Evolutionary conservation across 2,888 invertebrate species (phyloP), one percentile per base, ranked within the genome.

Genomic region (Glaucopsyche alexis): DNA sequence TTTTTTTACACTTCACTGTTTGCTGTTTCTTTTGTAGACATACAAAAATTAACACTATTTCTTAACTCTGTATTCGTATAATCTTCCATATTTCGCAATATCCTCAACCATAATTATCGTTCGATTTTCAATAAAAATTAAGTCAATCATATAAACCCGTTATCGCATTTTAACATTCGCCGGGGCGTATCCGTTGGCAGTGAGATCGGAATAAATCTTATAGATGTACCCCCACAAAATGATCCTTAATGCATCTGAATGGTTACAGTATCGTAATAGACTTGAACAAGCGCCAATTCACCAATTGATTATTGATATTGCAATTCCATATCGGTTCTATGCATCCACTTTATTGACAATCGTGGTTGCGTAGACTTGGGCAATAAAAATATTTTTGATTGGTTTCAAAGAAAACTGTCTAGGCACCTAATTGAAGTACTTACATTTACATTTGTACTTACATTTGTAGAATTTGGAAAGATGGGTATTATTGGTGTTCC

Each of bases 271-370:
- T 78, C 84, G 83, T 91, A 91, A 93, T 92, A 89, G 92, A 91
- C 86, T 93, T 93, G 92, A 92, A 89, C 84, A 81, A 78, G 78
- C 81, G 92, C 92, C 92, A 93, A 91, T 91, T 88, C 89, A 87
- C 85, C 90, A 89, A 92, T 93, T 93, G 92, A 93, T 93, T 93
- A 92, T 91, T 90, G 91, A 91, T 92, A 93, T 92, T 88, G 89
- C 88, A 84, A 87, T 87, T 85, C 84, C 87, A 82, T 87, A 89
- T 87, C 88, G 88, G 86, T 87, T 87, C 67, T 72, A 72, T 72
- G 67, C 72, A 47, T 47, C 49, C 47, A 49, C 14, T 47, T 69
- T 29, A 49, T 49, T 69, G 69, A 11, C 64, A 65, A 65, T 65
- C 11, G 1, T 47, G 47, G 47, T 47, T 42, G 4, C n/a, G 16